These are phyloP conservation scores for Callinectes sapidus DNA, from an alignment of 2,888 invertebrate species.

Conservation along the genomic window DNA sequence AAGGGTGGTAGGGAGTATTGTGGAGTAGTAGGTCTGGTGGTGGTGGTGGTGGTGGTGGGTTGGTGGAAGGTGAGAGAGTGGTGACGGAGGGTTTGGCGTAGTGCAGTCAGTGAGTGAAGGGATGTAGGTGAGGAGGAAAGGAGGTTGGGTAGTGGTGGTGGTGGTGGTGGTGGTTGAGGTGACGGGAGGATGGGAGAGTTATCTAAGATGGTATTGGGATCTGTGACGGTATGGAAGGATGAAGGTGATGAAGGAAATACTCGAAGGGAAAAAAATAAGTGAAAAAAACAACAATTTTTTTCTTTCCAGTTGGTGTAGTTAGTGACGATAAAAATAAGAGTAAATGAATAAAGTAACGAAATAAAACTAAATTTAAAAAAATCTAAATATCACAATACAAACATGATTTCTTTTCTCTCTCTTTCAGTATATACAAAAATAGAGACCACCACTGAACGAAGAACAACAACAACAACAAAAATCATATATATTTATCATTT, in stretches of 20 bases:
- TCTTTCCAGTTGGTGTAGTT: background rate
- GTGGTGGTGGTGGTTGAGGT: conserved; percentile 6
- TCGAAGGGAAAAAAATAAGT: too few relatives aligned
- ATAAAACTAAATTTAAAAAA: background rate
- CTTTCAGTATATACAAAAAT: background rate
- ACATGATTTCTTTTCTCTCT: too few relatives aligned
- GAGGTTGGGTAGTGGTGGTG: background rate
- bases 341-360: background rate
- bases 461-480: background rate
- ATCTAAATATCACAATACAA: background rate
- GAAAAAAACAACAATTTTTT: background rate
- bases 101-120: background rate
- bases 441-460: background rate
- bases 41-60: background rate
- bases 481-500: background rate
- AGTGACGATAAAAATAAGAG: too few relatives aligned
- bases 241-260: background rate
- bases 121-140: background rate
- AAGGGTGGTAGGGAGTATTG: background rate
- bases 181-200: background rate
- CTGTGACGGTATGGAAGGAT: background rate
- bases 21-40: background rate
- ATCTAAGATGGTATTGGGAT: background rate
- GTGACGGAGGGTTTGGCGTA: background rate
- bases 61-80: background rate